Conservation (phyloP, 2,888 invertebrate species). For the Agrotis clavis region DNA sequence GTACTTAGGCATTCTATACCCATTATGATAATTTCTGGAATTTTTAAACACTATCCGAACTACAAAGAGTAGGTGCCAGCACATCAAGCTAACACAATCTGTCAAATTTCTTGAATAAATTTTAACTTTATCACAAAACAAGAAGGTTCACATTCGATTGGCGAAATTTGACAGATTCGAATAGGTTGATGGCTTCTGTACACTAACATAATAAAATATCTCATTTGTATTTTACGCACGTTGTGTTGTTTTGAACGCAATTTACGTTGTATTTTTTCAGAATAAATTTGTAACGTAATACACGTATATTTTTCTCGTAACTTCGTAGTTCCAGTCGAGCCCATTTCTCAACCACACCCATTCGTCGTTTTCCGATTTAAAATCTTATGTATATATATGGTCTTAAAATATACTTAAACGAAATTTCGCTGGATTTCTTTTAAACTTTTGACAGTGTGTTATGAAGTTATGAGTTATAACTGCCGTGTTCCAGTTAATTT, state of each 20-base stretch:
- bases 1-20: background rate
- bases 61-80: no score
- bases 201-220: background rate
- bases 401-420: background rate
- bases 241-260: constrained; percentile 9
- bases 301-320: background rate
- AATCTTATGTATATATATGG: background rate
- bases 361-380: background rate
- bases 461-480: constrained; percentile 10
- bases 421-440: constrained; percentile 11
- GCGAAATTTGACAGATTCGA: no score
- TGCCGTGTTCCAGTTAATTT: constrained; percentile 6
- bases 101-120: no score
- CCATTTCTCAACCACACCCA: constrained; percentile 3
- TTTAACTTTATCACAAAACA: no score
- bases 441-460: background rate
- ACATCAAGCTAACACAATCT: no score
- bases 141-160: no score
- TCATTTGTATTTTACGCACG: background rate
- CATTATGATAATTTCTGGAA: background rate
- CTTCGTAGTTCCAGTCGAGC: background rate
- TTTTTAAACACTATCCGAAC: background rate
- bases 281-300: constrained; percentile 3
- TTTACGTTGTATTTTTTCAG: constrained; percentile 8
- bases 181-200: no score